These are phyloP conservation scores for Napeogenes sylphis DNA, from an alignment of 2,888 invertebrate genomes.

Conservation along the genomic window DNA sequence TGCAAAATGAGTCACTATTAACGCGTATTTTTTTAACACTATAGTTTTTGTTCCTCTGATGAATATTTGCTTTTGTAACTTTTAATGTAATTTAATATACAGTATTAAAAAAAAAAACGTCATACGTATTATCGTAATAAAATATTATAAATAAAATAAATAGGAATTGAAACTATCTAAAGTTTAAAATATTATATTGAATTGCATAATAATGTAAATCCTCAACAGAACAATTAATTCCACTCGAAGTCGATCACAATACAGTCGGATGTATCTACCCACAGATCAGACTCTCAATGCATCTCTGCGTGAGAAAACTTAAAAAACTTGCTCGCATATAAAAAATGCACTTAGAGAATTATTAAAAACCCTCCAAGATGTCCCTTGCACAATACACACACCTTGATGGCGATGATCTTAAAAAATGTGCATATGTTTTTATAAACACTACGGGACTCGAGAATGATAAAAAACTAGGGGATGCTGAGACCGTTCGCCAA, in stretches of 20 bases:
- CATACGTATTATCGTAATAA: too few species aligned
- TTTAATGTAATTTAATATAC: too few species aligned
- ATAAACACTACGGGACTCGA: conserved; percentile 60
- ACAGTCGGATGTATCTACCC: conserved; percentile 73
- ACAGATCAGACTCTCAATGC: conserved; percentile 69
- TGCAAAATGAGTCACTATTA: conserved; percentile 68
- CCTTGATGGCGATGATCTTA: conserved; percentile 69
- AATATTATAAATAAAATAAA: too few species aligned
- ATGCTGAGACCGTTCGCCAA: conserved; percentile 42
- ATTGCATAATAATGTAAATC: conserved; percentile 21
- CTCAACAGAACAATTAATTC: conserved; percentile 43
- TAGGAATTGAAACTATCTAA: too few species aligned
- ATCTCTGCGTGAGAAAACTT: conserved; percentile 73
- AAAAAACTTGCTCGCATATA: conserved; percentile 73
- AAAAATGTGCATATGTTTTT: conserved; percentile 78
- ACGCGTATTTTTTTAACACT: conserved; percentile 45
- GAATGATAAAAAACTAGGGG: conserved; percentile 55
- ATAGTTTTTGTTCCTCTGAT: conserved; percentile 28
- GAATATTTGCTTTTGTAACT: conserved; percentile 7
- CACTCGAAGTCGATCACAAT: conserved; percentile 59
- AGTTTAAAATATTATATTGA: neutral
- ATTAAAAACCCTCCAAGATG: conserved; percentile 68
- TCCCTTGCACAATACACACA: conserved; percentile 67
- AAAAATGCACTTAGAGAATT: conserved; percentile 68
- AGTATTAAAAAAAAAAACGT: too few species aligned